phyloP scores from a whole-genome alignment of 2,113 vertebrate genomes.

The Trachemys scripta region DNA sequence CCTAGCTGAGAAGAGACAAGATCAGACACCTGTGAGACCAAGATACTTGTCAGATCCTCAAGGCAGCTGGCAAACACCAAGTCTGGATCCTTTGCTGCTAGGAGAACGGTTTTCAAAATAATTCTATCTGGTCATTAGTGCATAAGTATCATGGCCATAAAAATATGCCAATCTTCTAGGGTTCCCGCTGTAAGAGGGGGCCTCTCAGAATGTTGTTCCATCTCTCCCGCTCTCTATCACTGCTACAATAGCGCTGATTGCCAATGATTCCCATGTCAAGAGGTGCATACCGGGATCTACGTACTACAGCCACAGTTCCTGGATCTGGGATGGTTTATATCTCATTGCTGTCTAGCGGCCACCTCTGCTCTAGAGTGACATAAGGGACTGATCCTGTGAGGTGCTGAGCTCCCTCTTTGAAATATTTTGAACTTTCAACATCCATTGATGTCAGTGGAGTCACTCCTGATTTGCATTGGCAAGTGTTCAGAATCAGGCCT shows the following conservation, averaged over 20 bases:
- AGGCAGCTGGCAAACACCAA: background rate
- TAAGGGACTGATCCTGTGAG: background rate
- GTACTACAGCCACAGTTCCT: background rate
- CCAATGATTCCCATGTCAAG: background rate
- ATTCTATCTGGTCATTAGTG: background rate
- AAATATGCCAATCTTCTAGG: background rate
- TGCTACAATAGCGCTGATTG: background rate
- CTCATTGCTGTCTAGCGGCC: background rate
- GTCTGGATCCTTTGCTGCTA: background rate
- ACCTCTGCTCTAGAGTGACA: background rate
- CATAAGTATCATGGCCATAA: background rate
- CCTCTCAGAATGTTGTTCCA: accelerated
- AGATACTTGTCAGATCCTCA: background rate
- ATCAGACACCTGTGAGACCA: background rate
- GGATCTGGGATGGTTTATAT: accelerated
- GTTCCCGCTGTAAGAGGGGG: background rate
- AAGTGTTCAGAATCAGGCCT: background rate
- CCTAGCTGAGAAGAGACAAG: background rate
- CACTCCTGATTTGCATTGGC: background rate
- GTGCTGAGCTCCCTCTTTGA: background rate
- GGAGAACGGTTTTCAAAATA: background rate
- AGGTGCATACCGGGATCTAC: too few species aligned
- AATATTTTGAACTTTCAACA: background rate
- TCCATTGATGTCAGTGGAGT: background rate
- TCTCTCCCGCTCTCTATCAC: accelerated